Evolutionary conservation across 2,113 vertebrate species (phyloP).

Genomic region (Tinamus guttatus): DNA sequence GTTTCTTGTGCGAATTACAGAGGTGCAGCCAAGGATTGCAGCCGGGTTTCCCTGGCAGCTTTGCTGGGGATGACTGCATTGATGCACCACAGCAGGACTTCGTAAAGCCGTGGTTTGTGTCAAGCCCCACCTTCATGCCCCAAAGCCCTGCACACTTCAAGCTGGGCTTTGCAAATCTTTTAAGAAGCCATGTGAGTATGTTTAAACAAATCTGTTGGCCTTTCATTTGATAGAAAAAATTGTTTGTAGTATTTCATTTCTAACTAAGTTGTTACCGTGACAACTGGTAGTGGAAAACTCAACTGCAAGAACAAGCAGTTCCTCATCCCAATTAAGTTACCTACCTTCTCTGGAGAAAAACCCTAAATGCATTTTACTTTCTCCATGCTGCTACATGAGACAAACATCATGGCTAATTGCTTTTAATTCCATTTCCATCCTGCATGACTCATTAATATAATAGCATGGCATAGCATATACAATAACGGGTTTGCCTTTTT

Average conservation of each 20-base stretch:
- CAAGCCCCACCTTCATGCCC: fast-evolving
- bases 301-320: not conserved
- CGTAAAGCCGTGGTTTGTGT: not conserved
- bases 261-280: conserved; percentile 11
- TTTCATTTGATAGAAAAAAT: not conserved
- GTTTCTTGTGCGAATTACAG: not conserved
- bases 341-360: conserved; percentile 26
- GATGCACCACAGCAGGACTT: not conserved
- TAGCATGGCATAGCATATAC: not conserved
- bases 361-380: conserved; percentile 32
- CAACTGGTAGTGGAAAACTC: not conserved
- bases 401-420: conserved; percentile 48
- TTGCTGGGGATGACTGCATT: fast-evolving
- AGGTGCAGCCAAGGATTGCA: not conserved
- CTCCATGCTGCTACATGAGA: not conserved
- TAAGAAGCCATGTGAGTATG: not conserved
- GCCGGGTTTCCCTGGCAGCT: not conserved
- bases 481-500: not conserved
- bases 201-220: not conserved
- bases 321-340: conserved; percentile 35
- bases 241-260: not conserved
- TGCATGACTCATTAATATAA: conserved; percentile 53
- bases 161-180: not conserved
- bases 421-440: conserved; percentile 53
- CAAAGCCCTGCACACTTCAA: not conserved